Conservation (phyloP, 92 coral and sea anemone genomes). For the Porites rus region DNA sequence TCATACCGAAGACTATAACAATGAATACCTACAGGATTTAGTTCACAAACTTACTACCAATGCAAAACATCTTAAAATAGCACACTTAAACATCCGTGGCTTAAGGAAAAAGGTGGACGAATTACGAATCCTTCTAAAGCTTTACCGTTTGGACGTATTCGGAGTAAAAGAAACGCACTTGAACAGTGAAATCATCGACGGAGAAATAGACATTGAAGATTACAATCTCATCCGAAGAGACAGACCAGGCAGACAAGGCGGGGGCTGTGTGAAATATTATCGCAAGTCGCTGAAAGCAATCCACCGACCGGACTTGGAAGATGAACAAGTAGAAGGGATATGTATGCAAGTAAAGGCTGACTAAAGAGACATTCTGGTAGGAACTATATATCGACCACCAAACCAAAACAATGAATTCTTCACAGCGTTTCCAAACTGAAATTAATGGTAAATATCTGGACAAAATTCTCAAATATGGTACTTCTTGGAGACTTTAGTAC, state of each 20-base stretch:
- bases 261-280: slow-evolving; percentile 3
- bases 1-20: neutral
- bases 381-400: neutral
- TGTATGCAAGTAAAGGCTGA: slow-evolving; percentile 33
- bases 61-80: neutral
- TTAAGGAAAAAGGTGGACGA: neutral
- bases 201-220: too few species aligned
- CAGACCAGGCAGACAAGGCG: slow-evolving; percentile 4
- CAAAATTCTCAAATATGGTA: slow-evolving; percentile 28
- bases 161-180: neutral
- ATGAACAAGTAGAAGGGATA: slow-evolving; percentile 24
- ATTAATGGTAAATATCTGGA: slow-evolving; percentile 6
- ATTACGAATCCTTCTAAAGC: neutral
- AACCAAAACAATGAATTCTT: neutral
- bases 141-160: neutral
- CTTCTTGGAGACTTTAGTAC: neutral
- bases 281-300: slow-evolving; percentile 12
- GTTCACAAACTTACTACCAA: slow-evolving; percentile 11
- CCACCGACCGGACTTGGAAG: slow-evolving; percentile 15
- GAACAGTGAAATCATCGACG: neutral
- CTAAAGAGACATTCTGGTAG: slow-evolving; percentile 19
- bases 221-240: slow-evolving; percentile 10
- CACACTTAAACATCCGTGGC: neutral
- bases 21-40: neutral
- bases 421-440: neutral